These are phyloP conservation scores for Leucoraja erinaceus DNA, from an alignment of 2,113 vertebrate genomes.

Conservation along the genomic window DNA sequence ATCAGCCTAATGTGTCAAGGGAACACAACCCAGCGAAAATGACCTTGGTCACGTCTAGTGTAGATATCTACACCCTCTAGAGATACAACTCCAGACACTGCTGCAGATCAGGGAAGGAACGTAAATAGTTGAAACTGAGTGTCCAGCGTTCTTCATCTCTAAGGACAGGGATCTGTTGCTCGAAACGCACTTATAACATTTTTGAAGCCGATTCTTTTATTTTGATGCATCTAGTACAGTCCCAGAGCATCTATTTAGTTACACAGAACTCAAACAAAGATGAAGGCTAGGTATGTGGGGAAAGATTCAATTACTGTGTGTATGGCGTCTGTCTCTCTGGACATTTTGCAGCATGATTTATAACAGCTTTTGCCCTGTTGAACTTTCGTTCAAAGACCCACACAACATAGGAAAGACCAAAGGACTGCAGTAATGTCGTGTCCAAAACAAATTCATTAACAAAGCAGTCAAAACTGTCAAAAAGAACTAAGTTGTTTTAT, in stretches of 20 bases:
- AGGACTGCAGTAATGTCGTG: background rate
- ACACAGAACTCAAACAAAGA: background rate
- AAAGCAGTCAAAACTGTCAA: background rate
- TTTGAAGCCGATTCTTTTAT: slow-evolving; percentile 9
- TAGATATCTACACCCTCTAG: background rate
- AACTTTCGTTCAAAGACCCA: background rate
- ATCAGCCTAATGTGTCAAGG: background rate
- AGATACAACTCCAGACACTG: background rate
- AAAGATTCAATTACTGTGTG: background rate
- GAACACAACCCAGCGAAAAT: background rate
- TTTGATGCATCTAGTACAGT: background rate
- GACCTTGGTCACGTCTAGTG: background rate
- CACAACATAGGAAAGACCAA: background rate
- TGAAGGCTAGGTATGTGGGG: background rate
- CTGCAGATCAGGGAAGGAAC: background rate
- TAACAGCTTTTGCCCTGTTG: background rate
- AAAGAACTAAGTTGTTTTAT: background rate
- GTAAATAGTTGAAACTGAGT: background rate
- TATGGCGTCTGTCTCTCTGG: background rate
- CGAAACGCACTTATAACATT: background rate
- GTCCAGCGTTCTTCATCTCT: background rate
- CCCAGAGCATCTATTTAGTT: slow-evolving; percentile 25
- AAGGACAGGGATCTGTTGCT: background rate
- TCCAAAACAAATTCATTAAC: background rate
- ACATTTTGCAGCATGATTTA: slow-evolving; percentile 11